Evolutionary conservation across 2,888 invertebrate species (phyloP).

Genomic region (Phyllotreta cruciferae): DNA sequence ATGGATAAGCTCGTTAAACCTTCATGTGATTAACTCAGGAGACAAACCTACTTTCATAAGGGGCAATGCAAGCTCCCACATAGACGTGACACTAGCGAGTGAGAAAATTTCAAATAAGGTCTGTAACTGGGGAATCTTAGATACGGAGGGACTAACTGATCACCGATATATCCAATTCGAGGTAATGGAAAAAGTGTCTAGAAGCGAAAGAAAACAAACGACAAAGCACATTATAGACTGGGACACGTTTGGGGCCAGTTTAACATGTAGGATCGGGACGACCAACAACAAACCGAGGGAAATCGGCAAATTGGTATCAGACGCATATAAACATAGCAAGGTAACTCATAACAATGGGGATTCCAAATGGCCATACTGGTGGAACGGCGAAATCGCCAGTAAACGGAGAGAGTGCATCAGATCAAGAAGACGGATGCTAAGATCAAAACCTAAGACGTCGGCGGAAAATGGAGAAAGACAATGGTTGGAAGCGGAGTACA

Average conservation of each 20-base stretch:
- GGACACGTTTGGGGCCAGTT: background rate
- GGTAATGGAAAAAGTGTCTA: background rate
- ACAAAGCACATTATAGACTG: background rate
- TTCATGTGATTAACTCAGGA: conserved; percentile 1
- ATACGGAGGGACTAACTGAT: background rate
- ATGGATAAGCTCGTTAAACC: too few relatives aligned
- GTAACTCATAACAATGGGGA: background rate
- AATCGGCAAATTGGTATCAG: too few relatives aligned
- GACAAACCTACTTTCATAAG: conserved; percentile 1
- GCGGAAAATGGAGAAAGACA: too few relatives aligned
- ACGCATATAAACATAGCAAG: background rate
- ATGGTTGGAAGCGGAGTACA: too few relatives aligned
- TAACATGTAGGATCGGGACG: background rate
- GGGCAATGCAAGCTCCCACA: background rate
- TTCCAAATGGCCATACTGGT: background rate
- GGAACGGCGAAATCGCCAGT: conserved; percentile 2
- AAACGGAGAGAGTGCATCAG: background rate
- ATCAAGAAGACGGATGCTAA: conserved; percentile 4
- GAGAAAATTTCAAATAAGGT: background rate
- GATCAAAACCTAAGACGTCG: too few relatives aligned
- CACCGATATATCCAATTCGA: background rate
- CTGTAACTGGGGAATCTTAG: background rate
- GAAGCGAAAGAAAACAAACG: background rate
- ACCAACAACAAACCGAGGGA: too few relatives aligned
- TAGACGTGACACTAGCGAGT: background rate